phyloP scores from a whole-genome alignment of 2,888 invertebrate genomes.

The Geophilus truncorum region DNA sequence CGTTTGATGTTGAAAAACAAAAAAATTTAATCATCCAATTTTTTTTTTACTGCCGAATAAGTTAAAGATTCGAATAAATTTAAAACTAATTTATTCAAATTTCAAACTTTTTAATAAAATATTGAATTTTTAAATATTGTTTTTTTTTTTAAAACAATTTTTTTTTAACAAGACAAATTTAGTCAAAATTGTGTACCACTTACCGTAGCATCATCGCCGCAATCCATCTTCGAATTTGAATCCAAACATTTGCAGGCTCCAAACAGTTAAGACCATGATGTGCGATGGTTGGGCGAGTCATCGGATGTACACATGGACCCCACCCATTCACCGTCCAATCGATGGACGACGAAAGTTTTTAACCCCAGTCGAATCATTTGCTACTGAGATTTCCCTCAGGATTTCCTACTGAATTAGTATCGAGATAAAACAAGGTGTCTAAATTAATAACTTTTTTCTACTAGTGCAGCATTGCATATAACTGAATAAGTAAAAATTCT shows the following conservation, averaged over 20 bases:
- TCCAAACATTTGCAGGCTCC: slow-evolving; percentile 2
- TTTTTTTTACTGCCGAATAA: too few relatives aligned
- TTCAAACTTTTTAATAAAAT: background rate
- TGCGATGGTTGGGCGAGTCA: slow-evolving; percentile 4
- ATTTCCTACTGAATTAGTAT: background rate
- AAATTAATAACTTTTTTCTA: background rate
- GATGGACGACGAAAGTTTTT: slow-evolving; percentile 1
- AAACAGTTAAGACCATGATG: background rate
- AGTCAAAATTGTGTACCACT: background rate
- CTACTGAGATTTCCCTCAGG: slow-evolving; percentile 16
- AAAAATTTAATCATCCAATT: too few relatives aligned
- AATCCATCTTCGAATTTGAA: background rate
- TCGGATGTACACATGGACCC: background rate
- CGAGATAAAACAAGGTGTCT: background rate
- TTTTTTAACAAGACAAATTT: too few relatives aligned
- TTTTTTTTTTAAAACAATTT: too few relatives aligned
- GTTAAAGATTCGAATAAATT: too few relatives aligned
- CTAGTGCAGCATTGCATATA: too few relatives aligned
- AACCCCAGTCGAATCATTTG: slow-evolving; percentile 1
- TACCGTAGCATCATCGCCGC: background rate
- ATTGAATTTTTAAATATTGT: background rate
- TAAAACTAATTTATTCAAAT: too few relatives aligned
- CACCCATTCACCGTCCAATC: slow-evolving; percentile 3
- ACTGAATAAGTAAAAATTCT: too few relatives aligned
- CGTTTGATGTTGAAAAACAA: too few relatives aligned